Evolutionary conservation across 2,888 invertebrate genomes (phyloP).

Genomic region (Linyphia triangularis): DNA sequence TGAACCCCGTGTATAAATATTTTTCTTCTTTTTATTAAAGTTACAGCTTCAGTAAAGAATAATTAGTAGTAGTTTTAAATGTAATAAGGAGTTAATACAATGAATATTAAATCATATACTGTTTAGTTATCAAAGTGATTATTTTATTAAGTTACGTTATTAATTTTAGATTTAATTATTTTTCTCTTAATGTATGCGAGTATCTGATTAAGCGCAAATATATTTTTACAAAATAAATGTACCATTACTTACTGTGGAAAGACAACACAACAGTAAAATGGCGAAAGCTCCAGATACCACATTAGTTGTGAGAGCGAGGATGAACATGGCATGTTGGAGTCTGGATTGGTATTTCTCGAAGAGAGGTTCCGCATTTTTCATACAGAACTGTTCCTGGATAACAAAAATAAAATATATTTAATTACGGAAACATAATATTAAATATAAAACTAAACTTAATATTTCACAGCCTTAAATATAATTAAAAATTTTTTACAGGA

Average conservation of each 20-base stretch:
- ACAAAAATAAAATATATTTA: background rate
- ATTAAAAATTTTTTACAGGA: too few species aligned
- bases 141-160: background rate
- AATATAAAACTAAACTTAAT: too few species aligned
- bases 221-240: too few species aligned
- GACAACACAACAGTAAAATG: constrained; percentile 46
- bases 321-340: constrained; percentile 76
- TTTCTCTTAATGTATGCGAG: background rate
- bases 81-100: too few species aligned
- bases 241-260: constrained; percentile 51
- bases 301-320: constrained; percentile 75
- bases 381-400: constrained; percentile 70
- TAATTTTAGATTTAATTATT: background rate
- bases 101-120: too few species aligned
- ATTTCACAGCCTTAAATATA: too few species aligned
- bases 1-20: too few species aligned
- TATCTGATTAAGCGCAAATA: too few species aligned
- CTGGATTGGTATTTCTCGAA: constrained; percentile 76
- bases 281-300: constrained; percentile 66
- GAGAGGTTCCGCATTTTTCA: constrained; percentile 73
- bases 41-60: too few species aligned
- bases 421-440: too few species aligned
- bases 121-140: background rate
- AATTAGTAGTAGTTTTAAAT: too few species aligned
- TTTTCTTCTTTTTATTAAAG: too few species aligned